Percentiles rank a stretch among this genome's conserved stretches.
Evolutionary conservation across 2,888 invertebrate species (phyloP).

Genomic region (Encarsia formosa): DNA sequence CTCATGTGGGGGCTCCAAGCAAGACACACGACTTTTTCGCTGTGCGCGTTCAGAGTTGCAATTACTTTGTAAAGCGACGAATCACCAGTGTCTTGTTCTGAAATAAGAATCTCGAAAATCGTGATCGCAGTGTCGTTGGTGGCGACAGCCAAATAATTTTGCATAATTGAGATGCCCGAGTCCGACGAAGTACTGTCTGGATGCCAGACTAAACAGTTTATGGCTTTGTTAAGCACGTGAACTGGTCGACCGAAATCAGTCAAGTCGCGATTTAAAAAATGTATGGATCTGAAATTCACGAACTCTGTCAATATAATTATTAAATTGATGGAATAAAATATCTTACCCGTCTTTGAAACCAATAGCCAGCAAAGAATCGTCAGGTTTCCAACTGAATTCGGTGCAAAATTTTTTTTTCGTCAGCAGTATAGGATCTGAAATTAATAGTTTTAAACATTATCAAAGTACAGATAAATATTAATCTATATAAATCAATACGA

Average conservation of each 20-base stretch:
- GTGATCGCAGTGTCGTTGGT: slow-evolving; percentile 55
- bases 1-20: slow-evolving; percentile 69
- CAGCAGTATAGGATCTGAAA: slow-evolving; percentile 36
- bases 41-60: slow-evolving; percentile 55
- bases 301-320: slow-evolving; percentile 11
- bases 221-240: slow-evolving; percentile 58
- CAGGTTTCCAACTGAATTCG: slow-evolving; percentile 61
- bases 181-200: slow-evolving; percentile 62
- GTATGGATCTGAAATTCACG: slow-evolving; percentile 37
- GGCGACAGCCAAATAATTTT: slow-evolving; percentile 63
- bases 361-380: slow-evolving; percentile 58
- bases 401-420: slow-evolving; percentile 48
- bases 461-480: no score
- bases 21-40: slow-evolving; percentile 55
- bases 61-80: slow-evolving; percentile 37
- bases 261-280: slow-evolving; percentile 36
- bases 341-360: slow-evolving; percentile 63
- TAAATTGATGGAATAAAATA: slow-evolving; percentile 1
- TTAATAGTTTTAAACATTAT: neutral
- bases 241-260: slow-evolving; percentile 42
- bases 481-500: no score
- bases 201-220: slow-evolving; percentile 70
- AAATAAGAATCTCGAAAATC: slow-evolving; percentile 51
- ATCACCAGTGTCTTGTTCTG: slow-evolving; percentile 7
- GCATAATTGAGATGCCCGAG: slow-evolving; percentile 55